Conservation (phyloP, 2,888 invertebrate genomes). For the Spisula solida region DNA sequence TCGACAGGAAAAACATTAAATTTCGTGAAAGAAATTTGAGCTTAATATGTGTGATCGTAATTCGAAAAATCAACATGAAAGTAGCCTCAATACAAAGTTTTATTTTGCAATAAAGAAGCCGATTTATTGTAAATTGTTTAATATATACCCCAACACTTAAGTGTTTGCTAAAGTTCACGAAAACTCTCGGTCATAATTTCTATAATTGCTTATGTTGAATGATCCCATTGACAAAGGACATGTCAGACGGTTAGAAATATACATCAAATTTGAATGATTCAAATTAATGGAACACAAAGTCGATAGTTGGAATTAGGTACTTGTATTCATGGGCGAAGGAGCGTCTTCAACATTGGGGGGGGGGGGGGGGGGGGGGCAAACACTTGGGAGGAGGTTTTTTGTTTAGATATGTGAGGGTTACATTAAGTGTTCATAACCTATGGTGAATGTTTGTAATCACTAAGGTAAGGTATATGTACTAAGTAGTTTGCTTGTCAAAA, state of each 20-base stretch:
- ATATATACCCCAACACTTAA: background rate
- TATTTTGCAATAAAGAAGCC: background rate
- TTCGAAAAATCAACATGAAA: slow-evolving; percentile 31
- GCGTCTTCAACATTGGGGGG: too few species aligned
- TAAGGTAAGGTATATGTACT: too few species aligned
- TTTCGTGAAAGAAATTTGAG: slow-evolving; percentile 2
- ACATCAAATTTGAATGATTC: too few species aligned
- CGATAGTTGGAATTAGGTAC: too few species aligned
- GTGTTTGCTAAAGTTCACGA: background rate
- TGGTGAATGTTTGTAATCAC: too few species aligned
- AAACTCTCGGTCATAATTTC: background rate
- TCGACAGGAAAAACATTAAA: slow-evolving; percentile 30
- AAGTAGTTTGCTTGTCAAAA: too few species aligned
- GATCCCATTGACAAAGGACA: background rate
- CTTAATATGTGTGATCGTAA: slow-evolving; percentile 11
- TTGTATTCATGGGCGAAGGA: too few species aligned
- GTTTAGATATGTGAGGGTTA: too few species aligned
- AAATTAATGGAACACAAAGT: too few species aligned
- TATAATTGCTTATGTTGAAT: slow-evolving; percentile 2
- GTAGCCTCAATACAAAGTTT: background rate
- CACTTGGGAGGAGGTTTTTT: too few species aligned
- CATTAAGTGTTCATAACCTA: too few species aligned
- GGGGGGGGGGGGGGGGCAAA: too few species aligned
- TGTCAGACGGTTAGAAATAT: background rate
- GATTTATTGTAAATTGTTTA: background rate